Conservation (phyloP, 1,140 invertebrate genomes). For the Amphibalanus amphitrite region DNA sequence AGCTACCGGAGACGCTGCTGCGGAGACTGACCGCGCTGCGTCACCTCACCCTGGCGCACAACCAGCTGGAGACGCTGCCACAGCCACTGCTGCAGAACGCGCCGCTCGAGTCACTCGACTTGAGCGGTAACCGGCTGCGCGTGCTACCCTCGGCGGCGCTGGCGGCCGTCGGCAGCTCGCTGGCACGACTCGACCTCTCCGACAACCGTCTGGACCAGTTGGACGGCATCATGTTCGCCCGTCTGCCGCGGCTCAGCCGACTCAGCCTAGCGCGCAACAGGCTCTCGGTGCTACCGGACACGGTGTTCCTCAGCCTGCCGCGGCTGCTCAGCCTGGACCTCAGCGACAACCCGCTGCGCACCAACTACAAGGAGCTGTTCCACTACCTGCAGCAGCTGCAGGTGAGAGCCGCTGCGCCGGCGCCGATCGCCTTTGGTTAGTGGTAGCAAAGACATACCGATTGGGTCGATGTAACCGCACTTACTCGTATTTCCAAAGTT, state of each 20-base stretch:
- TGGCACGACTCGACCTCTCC: conserved; percentile 22
- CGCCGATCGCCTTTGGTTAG: too few species aligned
- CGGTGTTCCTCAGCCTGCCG: conserved; percentile 59
- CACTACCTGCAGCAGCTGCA: conserved; percentile 63
- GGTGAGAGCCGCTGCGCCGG: too few species aligned
- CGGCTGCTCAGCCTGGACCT: conserved; percentile 59
- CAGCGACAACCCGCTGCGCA: conserved; percentile 56
- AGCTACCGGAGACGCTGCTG: conserved; percentile 63
- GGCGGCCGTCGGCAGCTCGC: conserved; percentile 15
- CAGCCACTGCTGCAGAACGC: conserved; percentile 60
- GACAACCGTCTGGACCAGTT: conserved; percentile 53
- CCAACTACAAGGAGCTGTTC: conserved; percentile 77
- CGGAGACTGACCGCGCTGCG: conserved; percentile 53
- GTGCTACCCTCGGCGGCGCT: conserved; percentile 32
- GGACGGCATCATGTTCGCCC: conserved; percentile 68
- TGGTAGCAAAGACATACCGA: too few species aligned
- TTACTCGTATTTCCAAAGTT: too few species aligned
- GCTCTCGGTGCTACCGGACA: conserved; percentile 67
- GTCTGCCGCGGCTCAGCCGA: conserved; percentile 54
- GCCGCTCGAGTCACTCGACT: conserved; percentile 55
- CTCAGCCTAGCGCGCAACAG: conserved; percentile 62
- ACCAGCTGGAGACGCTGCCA: conserved; percentile 53
- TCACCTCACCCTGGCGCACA: conserved; percentile 53
- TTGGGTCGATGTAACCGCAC: too few species aligned
- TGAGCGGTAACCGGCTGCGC: conserved; percentile 58